phyloP scores from a whole-genome alignment of 2,113 vertebrate genomes.

The Scolopax mira region DNA sequence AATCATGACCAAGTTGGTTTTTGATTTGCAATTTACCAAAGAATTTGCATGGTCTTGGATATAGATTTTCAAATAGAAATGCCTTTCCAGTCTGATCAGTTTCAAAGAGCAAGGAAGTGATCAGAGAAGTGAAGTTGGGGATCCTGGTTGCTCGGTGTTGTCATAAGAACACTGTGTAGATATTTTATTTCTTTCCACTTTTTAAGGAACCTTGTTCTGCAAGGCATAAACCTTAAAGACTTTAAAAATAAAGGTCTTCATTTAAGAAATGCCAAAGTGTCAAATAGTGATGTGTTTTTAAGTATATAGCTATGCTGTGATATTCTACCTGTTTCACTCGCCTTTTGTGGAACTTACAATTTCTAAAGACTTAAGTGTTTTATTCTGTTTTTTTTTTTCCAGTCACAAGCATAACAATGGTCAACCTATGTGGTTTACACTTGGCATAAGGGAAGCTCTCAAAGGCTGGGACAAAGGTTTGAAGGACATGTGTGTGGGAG shows the following conservation, averaged over 20 bases:
- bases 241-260: background rate
- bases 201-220: background rate
- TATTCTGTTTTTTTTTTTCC: slow-evolving; percentile 10
- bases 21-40: background rate
- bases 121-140: background rate
- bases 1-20: background rate
- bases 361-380: background rate
- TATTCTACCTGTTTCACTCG: background rate
- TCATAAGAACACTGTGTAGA: background rate
- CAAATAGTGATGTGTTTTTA: background rate
- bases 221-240: background rate
- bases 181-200: background rate
- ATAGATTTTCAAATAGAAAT: background rate
- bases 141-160: background rate
- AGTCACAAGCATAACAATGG: slow-evolving; percentile 88
- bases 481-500: slow-evolving; percentile 90
- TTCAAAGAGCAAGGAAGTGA: background rate
- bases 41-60: background rate
- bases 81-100: background rate
- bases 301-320: background rate
- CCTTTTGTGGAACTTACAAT: background rate
- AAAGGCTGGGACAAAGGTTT: slow-evolving; percentile 94
- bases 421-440: slow-evolving; percentile 94
- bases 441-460: slow-evolving; percentile 89
- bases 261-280: background rate